These are phyloP conservation scores for Sinhomidia bicolor DNA, from an alignment of 2,888 invertebrate genomes.

Conservation along the genomic window DNA sequence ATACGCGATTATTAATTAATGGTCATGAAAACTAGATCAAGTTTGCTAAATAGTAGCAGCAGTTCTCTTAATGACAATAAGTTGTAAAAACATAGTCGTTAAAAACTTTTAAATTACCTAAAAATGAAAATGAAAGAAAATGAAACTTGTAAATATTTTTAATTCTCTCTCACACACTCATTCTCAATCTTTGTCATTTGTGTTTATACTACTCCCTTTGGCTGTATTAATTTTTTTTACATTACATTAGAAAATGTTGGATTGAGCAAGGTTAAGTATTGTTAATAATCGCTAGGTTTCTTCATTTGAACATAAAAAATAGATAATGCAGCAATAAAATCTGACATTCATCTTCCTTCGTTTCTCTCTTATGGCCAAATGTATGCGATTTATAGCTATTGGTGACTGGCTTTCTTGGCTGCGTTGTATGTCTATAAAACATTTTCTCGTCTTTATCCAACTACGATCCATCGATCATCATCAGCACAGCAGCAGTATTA, in stretches of 20 bases:
- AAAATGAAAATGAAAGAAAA: slow-evolving; percentile 4
- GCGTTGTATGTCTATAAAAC: neutral
- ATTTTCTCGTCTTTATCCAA: too few species aligned
- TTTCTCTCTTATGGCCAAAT: neutral
- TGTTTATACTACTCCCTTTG: too few species aligned
- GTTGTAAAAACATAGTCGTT: slow-evolving; percentile 4
- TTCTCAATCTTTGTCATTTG: too few species aligned
- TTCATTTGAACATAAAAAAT: neutral
- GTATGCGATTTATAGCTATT: too few species aligned
- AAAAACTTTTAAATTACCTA: neutral
- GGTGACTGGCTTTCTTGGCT: too few species aligned
- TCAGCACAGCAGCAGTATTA: too few species aligned
- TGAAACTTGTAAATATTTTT: too few species aligned
- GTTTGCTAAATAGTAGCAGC: slow-evolving; percentile 15
- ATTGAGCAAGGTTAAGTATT: slow-evolving; percentile 10
- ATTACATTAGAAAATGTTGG: neutral
- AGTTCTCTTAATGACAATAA: neutral
- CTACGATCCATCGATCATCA: too few species aligned
- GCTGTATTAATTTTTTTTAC: neutral
- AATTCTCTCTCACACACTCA: too few species aligned
- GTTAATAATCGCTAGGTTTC: neutral
- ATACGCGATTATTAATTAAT: neutral
- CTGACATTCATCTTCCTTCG: neutral
- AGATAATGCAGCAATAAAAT: neutral
- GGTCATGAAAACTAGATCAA: slow-evolving; percentile 61